phyloP scores from a whole-genome alignment of 2,888 invertebrate genomes.

The Spisula subtruncata region DNA sequence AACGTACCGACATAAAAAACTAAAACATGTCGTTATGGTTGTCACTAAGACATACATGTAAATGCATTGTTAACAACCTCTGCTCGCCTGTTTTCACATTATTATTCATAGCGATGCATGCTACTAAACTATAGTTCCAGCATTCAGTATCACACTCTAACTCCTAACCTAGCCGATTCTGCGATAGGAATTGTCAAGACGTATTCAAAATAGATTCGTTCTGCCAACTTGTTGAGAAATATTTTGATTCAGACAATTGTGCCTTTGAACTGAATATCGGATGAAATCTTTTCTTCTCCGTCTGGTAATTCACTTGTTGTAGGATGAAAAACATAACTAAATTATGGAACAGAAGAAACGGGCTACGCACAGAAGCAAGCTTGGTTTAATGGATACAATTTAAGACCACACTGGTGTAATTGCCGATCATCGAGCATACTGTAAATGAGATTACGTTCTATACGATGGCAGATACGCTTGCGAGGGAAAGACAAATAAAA shows the following conservation, averaged over 20 bases:
- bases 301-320: constrained; percentile 42
- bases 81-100: no score
- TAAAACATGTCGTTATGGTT: no score
- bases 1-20: no score
- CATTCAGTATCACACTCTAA: no score
- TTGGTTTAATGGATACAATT: constrained; percentile 38
- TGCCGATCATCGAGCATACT: no score
- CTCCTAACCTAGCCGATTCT: no score
- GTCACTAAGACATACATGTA: no score
- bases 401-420: constrained; percentile 32
- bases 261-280: constrained; percentile 27
- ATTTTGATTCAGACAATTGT: background rate
- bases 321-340: constrained; percentile 46
- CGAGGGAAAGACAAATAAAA: constrained; percentile 34
- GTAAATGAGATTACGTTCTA: constrained; percentile 38
- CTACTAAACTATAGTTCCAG: no score
- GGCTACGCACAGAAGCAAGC: constrained; percentile 30
- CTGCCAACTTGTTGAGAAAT: background rate
- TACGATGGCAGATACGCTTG: constrained; percentile 29
- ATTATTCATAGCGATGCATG: no score
- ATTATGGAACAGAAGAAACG: constrained; percentile 31
- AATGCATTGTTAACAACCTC: no score
- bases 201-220: constrained; percentile 3
- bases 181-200: background rate
- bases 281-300: background rate